Evolutionary conservation across 2,113 vertebrate genomes (phyloP).

Genomic region (Pygoscelis adeliae): DNA sequence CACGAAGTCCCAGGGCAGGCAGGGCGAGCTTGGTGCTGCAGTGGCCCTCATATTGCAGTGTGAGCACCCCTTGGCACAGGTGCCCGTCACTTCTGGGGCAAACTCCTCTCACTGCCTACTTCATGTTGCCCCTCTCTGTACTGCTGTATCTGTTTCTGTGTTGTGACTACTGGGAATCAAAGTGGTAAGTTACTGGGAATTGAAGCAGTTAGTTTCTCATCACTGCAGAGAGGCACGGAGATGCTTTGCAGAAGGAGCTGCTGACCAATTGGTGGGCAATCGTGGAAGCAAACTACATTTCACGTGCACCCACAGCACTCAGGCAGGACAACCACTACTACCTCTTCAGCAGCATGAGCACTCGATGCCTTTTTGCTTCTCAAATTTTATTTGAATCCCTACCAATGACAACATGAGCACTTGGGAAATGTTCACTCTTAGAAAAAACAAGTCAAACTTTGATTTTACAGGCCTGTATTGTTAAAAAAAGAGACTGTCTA

Average conservation of each 20-base stretch:
- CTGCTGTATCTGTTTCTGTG: neutral
- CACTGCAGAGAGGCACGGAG: neutral
- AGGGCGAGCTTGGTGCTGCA: neutral
- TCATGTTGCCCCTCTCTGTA: neutral
- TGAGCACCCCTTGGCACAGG: neutral
- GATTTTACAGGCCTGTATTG: neutral
- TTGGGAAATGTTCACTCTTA: neutral
- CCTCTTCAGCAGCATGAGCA: neutral
- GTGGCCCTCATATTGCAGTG: rapidly evolving
- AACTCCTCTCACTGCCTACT: neutral
- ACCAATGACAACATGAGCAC: neutral
- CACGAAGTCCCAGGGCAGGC: neutral
- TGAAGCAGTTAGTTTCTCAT: neutral
- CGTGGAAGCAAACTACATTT: neutral
- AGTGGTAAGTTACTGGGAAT: neutral
- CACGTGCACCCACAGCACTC: neutral
- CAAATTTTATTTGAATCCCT: conserved; percentile 1
- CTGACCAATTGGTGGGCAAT: neutral
- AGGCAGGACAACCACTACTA: neutral
- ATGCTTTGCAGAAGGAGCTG: neutral
- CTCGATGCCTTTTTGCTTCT: neutral
- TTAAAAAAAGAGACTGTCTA: neutral
- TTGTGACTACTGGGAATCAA: neutral
- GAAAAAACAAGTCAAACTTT: neutral
- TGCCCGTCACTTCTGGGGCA: neutral